phyloP scores from a whole-genome alignment of 2,888 invertebrate genomes.

The Asteroscopus sphinx region DNA sequence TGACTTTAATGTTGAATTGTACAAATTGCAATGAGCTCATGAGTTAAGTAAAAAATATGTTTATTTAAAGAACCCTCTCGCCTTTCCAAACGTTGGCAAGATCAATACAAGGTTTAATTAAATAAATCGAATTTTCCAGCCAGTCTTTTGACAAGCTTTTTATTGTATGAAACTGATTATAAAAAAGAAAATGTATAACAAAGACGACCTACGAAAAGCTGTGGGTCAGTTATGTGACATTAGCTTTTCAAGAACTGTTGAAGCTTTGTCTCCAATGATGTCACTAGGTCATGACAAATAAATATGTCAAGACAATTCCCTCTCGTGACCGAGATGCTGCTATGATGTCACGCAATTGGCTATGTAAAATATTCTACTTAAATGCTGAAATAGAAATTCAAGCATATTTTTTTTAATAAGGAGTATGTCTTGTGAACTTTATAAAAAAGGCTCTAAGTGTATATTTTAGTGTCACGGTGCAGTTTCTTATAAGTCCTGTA shows the following conservation, averaged over 20 bases:
- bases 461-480: too few relatives aligned
- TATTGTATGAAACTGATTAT: conserved; percentile 11
- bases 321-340: conserved; percentile 7
- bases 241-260: conserved; percentile 31
- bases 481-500: too few relatives aligned
- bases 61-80: conserved; percentile 13
- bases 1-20: too few relatives aligned
- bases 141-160: conserved; percentile 14
- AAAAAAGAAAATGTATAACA: conserved; percentile 28
- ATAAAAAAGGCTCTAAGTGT: too few relatives aligned
- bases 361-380: neutral
- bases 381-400: conserved; percentile 5
- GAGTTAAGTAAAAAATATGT: too few relatives aligned
- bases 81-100: conserved; percentile 23
- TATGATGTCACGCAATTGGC: conserved; percentile 25
- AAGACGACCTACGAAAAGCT: conserved; percentile 29
- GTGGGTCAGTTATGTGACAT: conserved; percentile 40
- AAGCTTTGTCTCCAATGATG: conserved; percentile 31
- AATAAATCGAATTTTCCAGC: conserved; percentile 12
- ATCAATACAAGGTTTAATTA: conserved; percentile 9
- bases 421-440: too few relatives aligned
- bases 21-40: too few relatives aligned
- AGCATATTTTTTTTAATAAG: too few relatives aligned
- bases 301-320: conserved; percentile 19
- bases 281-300: conserved; percentile 45